Evolutionary conservation across 2,113 vertebrate species (phyloP).

Genomic region (Bungarus multicinctus): DNA sequence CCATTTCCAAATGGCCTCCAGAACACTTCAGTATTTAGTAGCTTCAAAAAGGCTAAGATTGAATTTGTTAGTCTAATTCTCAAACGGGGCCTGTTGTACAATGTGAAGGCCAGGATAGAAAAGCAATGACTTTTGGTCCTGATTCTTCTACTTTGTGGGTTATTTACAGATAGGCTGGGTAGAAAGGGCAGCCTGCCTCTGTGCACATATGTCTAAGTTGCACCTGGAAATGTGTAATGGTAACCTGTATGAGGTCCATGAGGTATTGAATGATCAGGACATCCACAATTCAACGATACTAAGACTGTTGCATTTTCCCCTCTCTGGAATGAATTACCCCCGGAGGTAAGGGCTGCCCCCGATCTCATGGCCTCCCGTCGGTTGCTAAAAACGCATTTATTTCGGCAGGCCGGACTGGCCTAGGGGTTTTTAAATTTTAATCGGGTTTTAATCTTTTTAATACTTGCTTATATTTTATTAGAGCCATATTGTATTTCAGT

Average conservation of each 20-base stretch:
- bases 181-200: not conserved
- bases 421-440: no score
- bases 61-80: not conserved
- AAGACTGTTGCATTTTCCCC: not conserved
- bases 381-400: no score
- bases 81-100: not conserved
- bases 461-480: no score
- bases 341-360: no score
- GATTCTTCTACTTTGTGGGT: not conserved
- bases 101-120: not conserved
- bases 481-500: no score
- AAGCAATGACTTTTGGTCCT: not conserved
- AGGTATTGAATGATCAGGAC: not conserved
- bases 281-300: not conserved
- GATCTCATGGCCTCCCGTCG: no score
- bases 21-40: not conserved
- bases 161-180: not conserved
- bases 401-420: no score
- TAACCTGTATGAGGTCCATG: not conserved
- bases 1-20: not conserved
- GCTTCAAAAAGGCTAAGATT: not conserved
- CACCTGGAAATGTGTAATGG: not conserved
- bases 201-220: not conserved
- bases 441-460: no score
- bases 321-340: no score